A percentile compares a stretch with the other conserved stretches of the same genome.
Evolutionary conservation across 2,113 vertebrate species (phyloP).

Genomic region (Sciurus niger): DNA sequence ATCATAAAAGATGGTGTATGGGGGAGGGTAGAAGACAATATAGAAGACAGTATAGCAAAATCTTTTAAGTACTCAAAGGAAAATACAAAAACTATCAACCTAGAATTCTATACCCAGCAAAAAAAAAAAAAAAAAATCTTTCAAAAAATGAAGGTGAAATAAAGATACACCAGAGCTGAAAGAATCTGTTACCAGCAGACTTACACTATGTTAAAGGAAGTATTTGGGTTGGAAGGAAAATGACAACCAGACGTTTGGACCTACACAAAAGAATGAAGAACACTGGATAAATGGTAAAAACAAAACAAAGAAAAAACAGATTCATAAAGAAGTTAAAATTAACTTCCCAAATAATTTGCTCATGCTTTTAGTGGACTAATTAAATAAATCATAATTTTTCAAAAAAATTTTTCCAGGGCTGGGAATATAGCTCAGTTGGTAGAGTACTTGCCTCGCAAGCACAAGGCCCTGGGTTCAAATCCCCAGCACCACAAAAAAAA

Average conservation of each 20-base stretch:
- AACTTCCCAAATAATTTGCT: not conserved
- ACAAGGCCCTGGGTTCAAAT: too few species aligned
- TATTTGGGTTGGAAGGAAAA: not conserved
- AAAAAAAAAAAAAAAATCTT: conserved; percentile 41
- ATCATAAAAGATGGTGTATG: not conserved
- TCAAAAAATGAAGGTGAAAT: conserved; percentile 42
- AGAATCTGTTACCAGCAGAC: not conserved
- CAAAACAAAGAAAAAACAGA: conserved; percentile 21
- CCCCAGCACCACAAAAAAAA: not conserved
- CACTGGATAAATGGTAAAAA: not conserved
- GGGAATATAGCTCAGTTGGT: too few species aligned
- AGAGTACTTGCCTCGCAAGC: too few species aligned
- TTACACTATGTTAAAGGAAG: not conserved
- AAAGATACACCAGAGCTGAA: not conserved
- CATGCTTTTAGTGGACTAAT: conserved; percentile 21
- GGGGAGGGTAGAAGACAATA: too few species aligned
- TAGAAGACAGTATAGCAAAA: not conserved
- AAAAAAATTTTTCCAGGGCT: too few species aligned
- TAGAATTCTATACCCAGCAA: conserved; percentile 6
- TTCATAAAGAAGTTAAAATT: conserved; percentile 53
- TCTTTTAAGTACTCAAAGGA: not conserved
- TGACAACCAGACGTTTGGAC: conserved; percentile 28
- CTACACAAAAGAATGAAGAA: conserved; percentile 42
- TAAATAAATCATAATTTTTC: not conserved
- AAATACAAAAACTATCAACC: not conserved